Evolutionary conservation across 2,888 invertebrate species (phyloP), one percentile per base, ranked within the genome.

Genomic region (Notodonta ziczac): DNA sequence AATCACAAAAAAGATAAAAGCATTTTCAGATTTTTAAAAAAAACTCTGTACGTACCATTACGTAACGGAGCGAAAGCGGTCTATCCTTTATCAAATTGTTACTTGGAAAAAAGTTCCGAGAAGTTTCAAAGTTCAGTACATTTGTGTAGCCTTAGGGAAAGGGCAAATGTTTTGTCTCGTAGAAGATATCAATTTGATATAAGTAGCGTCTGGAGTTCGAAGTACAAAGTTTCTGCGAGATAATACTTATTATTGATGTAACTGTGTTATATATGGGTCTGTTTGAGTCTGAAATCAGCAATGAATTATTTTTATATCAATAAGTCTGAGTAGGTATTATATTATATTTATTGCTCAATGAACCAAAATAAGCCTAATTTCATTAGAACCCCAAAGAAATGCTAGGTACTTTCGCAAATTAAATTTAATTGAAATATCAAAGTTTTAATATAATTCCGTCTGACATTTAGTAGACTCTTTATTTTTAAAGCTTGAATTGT

Each of bases 101-200:
- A 57, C 57, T 63, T 65, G 62, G 59, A 62, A 67, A n/a, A 67
- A 70, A 73, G 66, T 73, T 69, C 32, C 13, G 4, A 35, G 50
- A 67, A 67, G 56, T 75, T 59, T n/a, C 6, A 51, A 69, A 65
- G 59, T 72, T 72, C 40, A 46, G 35, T 63, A 60, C 63, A 72
- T 73, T 77, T 73, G 46, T 65, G 61, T 62, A 67, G 59, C 62
- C 61, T 63, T 60, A 56, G 67, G 73, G 64, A 65, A 69, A 74
- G 61, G 66, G 60, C 61, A 65, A 76, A 74, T 73, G 72, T 77
- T 76, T 73, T 74, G 69, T 75, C 70, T 75, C 63, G 63, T 57
- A 62, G n/a, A 63, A 71, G 59, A 70, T 74, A 77, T 74, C 68
- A 73, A 72, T 73, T 75, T 74, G 61, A 74, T 72, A 67, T 3